These are phyloP conservation scores for Maniola hyperantus DNA, from an alignment of 2,888 invertebrate species.

Conservation along the genomic window DNA sequence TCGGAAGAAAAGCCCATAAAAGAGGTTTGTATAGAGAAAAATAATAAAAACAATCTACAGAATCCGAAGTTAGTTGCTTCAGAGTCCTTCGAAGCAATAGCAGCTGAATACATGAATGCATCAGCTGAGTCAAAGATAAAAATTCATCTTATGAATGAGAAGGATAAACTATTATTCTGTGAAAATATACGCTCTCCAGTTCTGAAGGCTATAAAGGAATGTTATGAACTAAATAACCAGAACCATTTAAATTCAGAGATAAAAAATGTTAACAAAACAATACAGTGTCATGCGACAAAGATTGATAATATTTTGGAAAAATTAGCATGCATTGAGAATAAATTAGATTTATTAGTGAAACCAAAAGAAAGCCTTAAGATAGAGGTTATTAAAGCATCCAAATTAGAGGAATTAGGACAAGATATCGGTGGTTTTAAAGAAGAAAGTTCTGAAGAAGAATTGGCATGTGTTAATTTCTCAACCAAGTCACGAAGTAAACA, in stretches of 20 bases:
- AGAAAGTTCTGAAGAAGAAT: constrained; percentile 58
- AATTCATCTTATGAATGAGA: constrained; percentile 71
- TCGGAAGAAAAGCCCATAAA: constrained; percentile 60
- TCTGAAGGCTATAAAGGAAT: constrained; percentile 62
- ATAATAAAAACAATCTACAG: constrained; percentile 45
- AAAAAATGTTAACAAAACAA: constrained; percentile 49
- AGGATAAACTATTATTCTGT: constrained; percentile 60
- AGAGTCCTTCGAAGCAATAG: constrained; percentile 68
- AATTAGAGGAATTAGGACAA: constrained; percentile 60
- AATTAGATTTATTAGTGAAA: constrained; percentile 44
- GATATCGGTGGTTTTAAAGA: constrained; percentile 54
- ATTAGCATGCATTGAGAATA: constrained; percentile 60
- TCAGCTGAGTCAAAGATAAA: constrained; percentile 61
- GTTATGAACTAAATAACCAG: constrained; percentile 51
- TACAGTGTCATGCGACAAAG: constrained; percentile 53
- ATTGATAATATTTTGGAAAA: constrained; percentile 61
- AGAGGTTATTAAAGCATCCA: constrained; percentile 50
- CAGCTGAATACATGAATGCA: constrained; percentile 55
- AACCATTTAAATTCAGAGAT: constrained; percentile 49
- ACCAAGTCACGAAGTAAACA: constrained; percentile 46
- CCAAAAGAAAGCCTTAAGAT: constrained; percentile 34
- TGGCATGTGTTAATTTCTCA: constrained; percentile 46
- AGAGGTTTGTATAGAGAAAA: constrained; percentile 39
- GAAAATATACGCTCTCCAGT: constrained; percentile 65
- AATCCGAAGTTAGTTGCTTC: constrained; percentile 52